Percentiles rank a stretch among this genome's conserved stretches.
These are phyloP conservation scores for Vollenhovia emeryi DNA, from an alignment of 1,140 invertebrate genomes.

Conservation along the genomic window DNA sequence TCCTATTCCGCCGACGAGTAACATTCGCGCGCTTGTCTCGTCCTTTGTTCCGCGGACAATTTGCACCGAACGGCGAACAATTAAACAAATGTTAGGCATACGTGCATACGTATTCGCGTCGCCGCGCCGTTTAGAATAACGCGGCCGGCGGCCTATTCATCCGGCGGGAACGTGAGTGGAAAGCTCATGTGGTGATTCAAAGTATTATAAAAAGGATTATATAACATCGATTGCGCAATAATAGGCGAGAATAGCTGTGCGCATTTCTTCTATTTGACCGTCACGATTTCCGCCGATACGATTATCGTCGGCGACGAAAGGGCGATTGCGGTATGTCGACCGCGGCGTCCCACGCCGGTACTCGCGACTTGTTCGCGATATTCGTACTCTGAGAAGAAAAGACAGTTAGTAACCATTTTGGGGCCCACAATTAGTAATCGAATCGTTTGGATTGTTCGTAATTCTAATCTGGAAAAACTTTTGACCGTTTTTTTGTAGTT, in stretches of 20 bases:
- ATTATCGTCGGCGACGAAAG: not conserved
- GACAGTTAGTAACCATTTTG: too few species aligned
- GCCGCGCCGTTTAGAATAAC: constrained; percentile 17
- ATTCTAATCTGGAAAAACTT: too few species aligned
- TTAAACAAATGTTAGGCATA: not conserved
- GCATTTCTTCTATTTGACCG: constrained; percentile 18
- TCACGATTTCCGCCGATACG: constrained; percentile 2
- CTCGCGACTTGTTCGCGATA: too few species aligned
- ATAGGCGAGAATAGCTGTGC: not conserved
- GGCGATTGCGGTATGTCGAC: not conserved
- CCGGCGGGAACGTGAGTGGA: constrained; percentile 23
- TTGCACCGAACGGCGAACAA: constrained; percentile 12
- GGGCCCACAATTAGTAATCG: too few species aligned
- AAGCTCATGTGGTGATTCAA: constrained; percentile 44
- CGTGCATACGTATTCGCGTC: not conserved
- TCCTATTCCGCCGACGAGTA: not conserved
- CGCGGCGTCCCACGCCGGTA: not conserved
- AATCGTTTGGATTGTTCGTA: too few species aligned
- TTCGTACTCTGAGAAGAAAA: too few species aligned
- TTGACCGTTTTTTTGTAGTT: too few species aligned
- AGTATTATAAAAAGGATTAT: constrained; percentile 48
- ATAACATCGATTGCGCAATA: constrained; percentile 34
- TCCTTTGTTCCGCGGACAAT: not conserved
- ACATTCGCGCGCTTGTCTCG: not conserved
- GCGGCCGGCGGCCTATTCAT: not conserved